Percentiles rank a stretch among this genome's conserved stretches.
phyloP scores from a whole-genome alignment of 30 jellyfish, hydroid and myxozoan species.

The Rhopilema esculentum region DNA sequence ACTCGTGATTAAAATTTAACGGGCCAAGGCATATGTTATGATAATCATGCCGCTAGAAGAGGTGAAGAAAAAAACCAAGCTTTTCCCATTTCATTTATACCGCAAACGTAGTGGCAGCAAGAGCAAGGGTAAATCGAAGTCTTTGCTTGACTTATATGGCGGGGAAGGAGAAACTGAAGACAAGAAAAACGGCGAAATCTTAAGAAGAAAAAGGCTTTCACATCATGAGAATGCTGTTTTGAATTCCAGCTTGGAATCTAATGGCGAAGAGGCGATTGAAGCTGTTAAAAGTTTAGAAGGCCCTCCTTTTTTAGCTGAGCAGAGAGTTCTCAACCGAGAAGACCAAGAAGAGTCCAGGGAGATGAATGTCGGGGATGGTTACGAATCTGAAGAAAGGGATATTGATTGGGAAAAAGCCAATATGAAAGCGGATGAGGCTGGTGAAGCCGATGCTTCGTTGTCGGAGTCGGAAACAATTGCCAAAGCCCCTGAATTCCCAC shows the following conservation, averaged over 20 bases:
- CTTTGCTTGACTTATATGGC: conserved; percentile 50
- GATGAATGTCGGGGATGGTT: neutral
- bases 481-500: conserved; percentile 10
- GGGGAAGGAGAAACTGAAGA: conserved; percentile 13
- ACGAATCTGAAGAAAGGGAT: neutral
- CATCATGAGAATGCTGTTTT: neutral
- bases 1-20: neutral
- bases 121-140: conserved; percentile 62
- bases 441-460: neutral
- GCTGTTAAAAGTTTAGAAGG: neutral
- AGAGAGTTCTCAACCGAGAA: neutral
- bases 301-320: neutral
- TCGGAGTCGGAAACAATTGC: neutral
- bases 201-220: conserved; percentile 9
- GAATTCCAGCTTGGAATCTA: conserved; percentile 26
- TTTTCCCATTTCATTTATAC: conserved; percentile 49
- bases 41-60: conserved; percentile 57
- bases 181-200: neutral
- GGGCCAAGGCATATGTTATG: neutral
- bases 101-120: conserved; percentile 51
- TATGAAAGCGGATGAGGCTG: neutral
- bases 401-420: neutral
- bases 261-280: neutral
- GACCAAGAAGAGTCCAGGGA: neutral
- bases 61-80: conserved; percentile 49